Conservation (phyloP, 2,888 invertebrate species). For the Agrotis puta region DNA sequence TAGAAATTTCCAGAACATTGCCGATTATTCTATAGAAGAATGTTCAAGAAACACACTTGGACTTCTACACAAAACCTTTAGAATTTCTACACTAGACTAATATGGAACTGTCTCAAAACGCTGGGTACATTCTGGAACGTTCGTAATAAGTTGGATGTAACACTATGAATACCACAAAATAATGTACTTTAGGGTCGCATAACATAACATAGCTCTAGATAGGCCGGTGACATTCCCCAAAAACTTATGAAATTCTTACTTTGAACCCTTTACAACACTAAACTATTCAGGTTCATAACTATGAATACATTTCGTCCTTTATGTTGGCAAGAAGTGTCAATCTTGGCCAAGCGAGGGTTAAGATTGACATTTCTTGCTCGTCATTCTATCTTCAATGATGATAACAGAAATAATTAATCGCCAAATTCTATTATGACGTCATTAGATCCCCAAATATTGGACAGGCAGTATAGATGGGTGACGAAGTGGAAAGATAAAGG, state of each 20-base stretch:
- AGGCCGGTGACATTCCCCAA: neutral
- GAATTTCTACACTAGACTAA: too few relatives aligned
- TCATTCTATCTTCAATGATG: slow-evolving; percentile 60
- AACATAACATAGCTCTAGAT: neutral
- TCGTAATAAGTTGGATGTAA: too few relatives aligned
- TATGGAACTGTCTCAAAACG: too few relatives aligned
- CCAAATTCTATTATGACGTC: slow-evolving; percentile 74
- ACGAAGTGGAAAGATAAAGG: slow-evolving; percentile 77
- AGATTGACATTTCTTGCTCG: slow-evolving; percentile 44
- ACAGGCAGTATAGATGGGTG: slow-evolving; percentile 65
- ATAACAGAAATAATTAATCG: slow-evolving; percentile 79
- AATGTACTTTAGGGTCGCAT: neutral
- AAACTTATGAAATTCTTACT: slow-evolving; percentile 50
- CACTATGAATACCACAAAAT: neutral
- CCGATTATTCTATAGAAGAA: too few relatives aligned
- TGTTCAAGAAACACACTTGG: too few relatives aligned
- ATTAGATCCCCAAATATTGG: slow-evolving; percentile 71
- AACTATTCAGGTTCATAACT: slow-evolving; percentile 53
- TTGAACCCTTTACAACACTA: slow-evolving; percentile 49
- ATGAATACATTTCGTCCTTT: slow-evolving; percentile 9
- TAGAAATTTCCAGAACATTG: too few relatives aligned
- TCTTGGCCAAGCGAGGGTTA: slow-evolving; percentile 22
- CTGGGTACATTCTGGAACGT: too few relatives aligned
- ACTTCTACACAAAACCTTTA: too few relatives aligned
- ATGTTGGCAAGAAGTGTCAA: slow-evolving; percentile 37